Percentiles rank a stretch among this genome's conserved stretches.
phyloP scores from a whole-genome alignment of 2,113 vertebrate species.

The Phalacrocorax aristotelis region DNA sequence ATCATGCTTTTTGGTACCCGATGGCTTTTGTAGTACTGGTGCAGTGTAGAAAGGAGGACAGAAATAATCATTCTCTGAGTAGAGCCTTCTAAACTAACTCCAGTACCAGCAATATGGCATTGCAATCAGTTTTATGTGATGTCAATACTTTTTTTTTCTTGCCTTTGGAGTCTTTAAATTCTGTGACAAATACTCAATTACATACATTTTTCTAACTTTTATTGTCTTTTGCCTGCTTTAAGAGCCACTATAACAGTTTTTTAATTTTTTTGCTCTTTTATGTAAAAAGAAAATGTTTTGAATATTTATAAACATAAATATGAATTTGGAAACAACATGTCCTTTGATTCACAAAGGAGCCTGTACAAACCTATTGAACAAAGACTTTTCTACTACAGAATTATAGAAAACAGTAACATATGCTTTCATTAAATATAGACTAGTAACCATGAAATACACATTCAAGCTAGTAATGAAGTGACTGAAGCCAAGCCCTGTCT shows the following conservation, averaged over 20 bases:
- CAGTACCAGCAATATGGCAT: not conserved
- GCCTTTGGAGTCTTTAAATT: not conserved
- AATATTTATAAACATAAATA: not conserved
- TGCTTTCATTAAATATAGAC: not conserved
- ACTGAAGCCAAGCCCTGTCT: not conserved
- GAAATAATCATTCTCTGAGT: not conserved
- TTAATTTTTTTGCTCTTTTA: not conserved
- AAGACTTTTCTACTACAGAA: not conserved
- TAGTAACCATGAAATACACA: not conserved
- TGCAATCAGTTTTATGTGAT: not conserved
- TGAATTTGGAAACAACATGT: not conserved
- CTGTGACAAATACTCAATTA: not conserved
- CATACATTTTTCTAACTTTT: not conserved
- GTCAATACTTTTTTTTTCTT: not conserved
- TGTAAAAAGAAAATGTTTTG: not conserved
- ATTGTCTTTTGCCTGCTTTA: not conserved
- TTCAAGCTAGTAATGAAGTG: not conserved
- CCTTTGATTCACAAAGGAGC: not conserved
- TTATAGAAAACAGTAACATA: not conserved
- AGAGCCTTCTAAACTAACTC: not conserved
- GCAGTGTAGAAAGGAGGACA: not conserved
- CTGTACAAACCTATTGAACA: not conserved
- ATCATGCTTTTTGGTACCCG: not conserved
- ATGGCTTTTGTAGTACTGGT: not conserved
- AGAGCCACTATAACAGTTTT: not conserved